A percentile compares a stretch with the other conserved stretches of the same genome.
Evolutionary conservation across 2,888 invertebrate species (phyloP).

Genomic region (Caenorhabditis macrosperma): DNA sequence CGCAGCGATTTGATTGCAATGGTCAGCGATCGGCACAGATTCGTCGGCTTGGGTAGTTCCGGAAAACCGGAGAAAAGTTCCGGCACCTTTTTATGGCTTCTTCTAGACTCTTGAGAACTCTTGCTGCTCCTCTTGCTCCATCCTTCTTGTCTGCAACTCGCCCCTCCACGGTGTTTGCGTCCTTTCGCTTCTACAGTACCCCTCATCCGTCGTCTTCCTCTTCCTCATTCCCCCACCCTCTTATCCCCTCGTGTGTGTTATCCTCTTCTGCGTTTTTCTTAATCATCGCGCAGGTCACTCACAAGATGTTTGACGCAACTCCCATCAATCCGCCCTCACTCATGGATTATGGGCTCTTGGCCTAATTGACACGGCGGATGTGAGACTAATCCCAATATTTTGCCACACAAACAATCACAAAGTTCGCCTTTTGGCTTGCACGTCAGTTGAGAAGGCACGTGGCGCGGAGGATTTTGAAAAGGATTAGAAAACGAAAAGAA

Average conservation of each 20-base stretch:
- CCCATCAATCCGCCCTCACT: conserved; percentile 19
- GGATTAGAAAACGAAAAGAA: conserved; percentile 29
- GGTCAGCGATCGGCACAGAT: too few relatives aligned
- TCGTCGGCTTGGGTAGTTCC: too few relatives aligned
- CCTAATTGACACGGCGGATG: conserved; percentile 5
- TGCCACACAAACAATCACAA: conserved; percentile 17
- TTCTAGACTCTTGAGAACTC: too few relatives aligned
- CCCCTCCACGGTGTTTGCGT: too few relatives aligned
- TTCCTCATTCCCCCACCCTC: neutral
- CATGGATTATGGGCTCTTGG: conserved; percentile 30
- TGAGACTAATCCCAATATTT: conserved; percentile 30
- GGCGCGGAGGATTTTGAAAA: conserved; percentile 26
- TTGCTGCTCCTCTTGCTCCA: too few relatives aligned
- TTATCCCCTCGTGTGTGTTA: neutral
- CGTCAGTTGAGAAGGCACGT: conserved; percentile 40
- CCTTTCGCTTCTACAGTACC: too few relatives aligned
- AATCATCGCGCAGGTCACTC: conserved; percentile 23
- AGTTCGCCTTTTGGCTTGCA: neutral
- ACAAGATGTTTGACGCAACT: conserved; percentile 49
- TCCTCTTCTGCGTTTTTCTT: conserved; percentile 17
- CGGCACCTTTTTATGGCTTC: too few relatives aligned
- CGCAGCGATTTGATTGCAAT: too few relatives aligned
- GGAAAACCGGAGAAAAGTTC: too few relatives aligned
- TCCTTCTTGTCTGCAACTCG: too few relatives aligned
- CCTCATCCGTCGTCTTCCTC: too few relatives aligned